Evolutionary conservation across 2,888 invertebrate genomes (phyloP).

Genomic region (Keiferia lycopersicella): DNA sequence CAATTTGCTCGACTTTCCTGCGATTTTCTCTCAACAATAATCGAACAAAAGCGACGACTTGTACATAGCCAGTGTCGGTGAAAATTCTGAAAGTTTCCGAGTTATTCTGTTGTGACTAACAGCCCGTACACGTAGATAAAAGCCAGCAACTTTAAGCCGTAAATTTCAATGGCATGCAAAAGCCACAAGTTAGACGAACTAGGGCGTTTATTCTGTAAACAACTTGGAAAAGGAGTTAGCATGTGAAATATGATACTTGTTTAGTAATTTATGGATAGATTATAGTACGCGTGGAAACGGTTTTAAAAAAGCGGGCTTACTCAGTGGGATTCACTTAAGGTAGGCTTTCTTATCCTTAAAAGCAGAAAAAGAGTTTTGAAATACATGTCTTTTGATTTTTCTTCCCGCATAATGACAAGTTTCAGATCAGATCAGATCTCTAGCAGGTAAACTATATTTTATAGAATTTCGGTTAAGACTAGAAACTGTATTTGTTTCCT

Average conservation of each 20-base stretch:
- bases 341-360: too few relatives aligned
- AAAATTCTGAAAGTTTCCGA: constrained; percentile 23
- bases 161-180: constrained; percentile 64
- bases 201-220: constrained; percentile 2
- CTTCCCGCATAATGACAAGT: too few relatives aligned
- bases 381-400: too few relatives aligned
- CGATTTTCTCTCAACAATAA: not conserved
- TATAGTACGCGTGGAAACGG: too few relatives aligned
- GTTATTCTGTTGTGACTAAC: constrained; percentile 44
- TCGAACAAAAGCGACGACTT: not conserved
- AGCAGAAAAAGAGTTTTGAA: too few relatives aligned
- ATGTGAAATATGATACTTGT: not conserved
- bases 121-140: constrained; percentile 47
- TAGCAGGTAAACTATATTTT: too few relatives aligned
- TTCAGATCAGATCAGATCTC: too few relatives aligned
- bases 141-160: constrained; percentile 66
- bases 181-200: constrained; percentile 28
- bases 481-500: too few relatives aligned
- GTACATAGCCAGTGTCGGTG: not conserved
- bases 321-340: too few relatives aligned
- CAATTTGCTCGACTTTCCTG: too few relatives aligned
- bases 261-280: not conserved
- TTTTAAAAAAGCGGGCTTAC: too few relatives aligned
- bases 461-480: too few relatives aligned
- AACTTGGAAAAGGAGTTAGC: not conserved